Evolutionary conservation across 2,797 vertebrate genomes (phyloP), one percentile per base, ranked within the genome.

Genomic region (Labroides dimidiatus): DNA sequence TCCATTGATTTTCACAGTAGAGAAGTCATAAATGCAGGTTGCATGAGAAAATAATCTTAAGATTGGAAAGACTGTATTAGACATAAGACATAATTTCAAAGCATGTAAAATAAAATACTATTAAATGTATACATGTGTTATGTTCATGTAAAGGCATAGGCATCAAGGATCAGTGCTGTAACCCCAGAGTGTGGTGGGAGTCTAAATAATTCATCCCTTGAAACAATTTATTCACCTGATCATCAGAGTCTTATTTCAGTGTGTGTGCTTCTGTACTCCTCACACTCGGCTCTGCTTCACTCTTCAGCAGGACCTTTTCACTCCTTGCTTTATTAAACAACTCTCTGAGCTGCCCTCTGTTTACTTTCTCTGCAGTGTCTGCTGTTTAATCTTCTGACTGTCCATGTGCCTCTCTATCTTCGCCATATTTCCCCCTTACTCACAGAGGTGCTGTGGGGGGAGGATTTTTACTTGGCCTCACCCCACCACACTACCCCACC

Each of bases 121-220:
- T 2, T 9, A 44, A 6, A 19, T 44, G 5, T n/a, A 2, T 7
- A n/a, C 6, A 27, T 6, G 24, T 27, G 24, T 27, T 27, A n/a
- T n/a, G n/a, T n/a, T n/a, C n/a, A n/a, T n/a, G n/a, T n/a, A n/a
- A n/a, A n/a, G n/a, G n/a, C n/a, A n/a, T n/a, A n/a, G n/a, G n/a
- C n/a, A n/a, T n/a, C n/a, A n/a, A n/a, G n/a, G 59, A 17, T 49
- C 43, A 64, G 44, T 47, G 59, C 16, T 41, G 24, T 66, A 53
- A 68, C 74, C 59, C 64, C 54, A 61, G 39, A 69, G 52, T 64
- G 41, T 2, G 20, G 43, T n/a, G 55, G 58, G 33, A 65, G 20
- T 66, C 60, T 75, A 64, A 82, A 76, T 87, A 27, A 75, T 84
- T 72, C 48, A 74, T 78, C 49, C 68, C n/a, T 33, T 60, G n/a